A percentile compares a stretch with the other conserved stretches of the same genome.
phyloP scores from a whole-genome alignment of 2,888 invertebrate species.

The Deilephila porcellus region DNA sequence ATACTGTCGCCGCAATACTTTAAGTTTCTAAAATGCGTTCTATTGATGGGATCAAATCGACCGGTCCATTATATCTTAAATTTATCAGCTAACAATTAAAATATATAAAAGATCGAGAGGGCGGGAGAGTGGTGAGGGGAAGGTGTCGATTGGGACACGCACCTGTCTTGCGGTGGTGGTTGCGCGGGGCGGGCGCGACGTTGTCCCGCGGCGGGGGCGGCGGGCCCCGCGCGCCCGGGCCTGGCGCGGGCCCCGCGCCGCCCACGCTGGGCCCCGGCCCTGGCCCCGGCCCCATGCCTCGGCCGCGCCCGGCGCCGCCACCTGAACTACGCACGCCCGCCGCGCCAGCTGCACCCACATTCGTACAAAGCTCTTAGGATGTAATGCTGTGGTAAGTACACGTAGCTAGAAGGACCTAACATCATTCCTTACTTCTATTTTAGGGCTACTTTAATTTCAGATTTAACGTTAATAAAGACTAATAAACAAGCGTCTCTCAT shows the following conservation, averaged over 20 bases:
- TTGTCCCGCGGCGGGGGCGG: slow-evolving; percentile 93
- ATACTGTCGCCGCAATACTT: neutral
- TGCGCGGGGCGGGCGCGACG: slow-evolving; percentile 77
- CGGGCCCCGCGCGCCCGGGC: slow-evolving; percentile 95
- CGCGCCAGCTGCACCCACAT: slow-evolving; percentile 47
- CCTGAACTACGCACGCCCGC: slow-evolving; percentile 51
- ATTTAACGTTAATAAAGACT: no score
- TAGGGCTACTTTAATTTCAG: no score
- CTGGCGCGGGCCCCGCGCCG: slow-evolving; percentile 57
- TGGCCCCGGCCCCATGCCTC: slow-evolving; percentile 55
- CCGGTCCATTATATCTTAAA: slow-evolving; percentile 44
- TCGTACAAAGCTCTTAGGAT: slow-evolving; percentile 5
- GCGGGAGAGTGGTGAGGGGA: slow-evolving; percentile 27
- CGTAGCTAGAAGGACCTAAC: neutral
- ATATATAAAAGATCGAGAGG: slow-evolving; percentile 37
- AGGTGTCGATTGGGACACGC: slow-evolving; percentile 46
- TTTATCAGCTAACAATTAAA: slow-evolving; percentile 42
- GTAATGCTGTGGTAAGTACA: neutral
- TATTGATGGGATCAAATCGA: slow-evolving; percentile 28
- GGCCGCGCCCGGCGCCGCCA: slow-evolving; percentile 53
- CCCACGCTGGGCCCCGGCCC: slow-evolving; percentile 52
- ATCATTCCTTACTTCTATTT: neutral
- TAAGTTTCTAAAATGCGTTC: neutral
- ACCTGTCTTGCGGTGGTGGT: slow-evolving; percentile 81
- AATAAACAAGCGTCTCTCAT: no score